Base-by-base conservation (phyloP, 64 coral and sea anemone genomes). In the Actinia equina region DNA sequence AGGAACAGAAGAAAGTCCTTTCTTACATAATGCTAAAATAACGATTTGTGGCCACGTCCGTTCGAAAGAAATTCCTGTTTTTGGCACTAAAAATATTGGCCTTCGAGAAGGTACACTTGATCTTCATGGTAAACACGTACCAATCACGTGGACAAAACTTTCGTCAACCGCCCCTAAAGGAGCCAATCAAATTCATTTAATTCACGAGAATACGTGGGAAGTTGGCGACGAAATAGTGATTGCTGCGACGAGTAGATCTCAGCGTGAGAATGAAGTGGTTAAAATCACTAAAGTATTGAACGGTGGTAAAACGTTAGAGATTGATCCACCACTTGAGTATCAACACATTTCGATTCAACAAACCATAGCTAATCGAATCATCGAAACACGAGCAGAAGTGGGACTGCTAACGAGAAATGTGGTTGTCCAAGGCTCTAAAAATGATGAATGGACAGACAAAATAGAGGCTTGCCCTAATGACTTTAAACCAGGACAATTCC, bases 301-400 rank as follows among this genome's bases (percentile, higher is more conserved):
- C 22, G 54, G 30, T 7, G 91, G 91, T 2, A 88, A 99, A 22
- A 93, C 86, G 12, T 85, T 99, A 6, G 17, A 49, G 19, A 44
- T 99, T 53, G 37, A 87, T 3, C 93, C 85, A 49, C 26, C 93
- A 17, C 65, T 99, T 19, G 61, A 93, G 14, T 99, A 99, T 43
- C 81, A 86, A 44, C 97, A 99, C 82, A 99, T 95, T 45, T 99
- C 93, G 3, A 89, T 95, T 15, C 55, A 51, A 7, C 97, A 99
- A 85, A 93, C 80, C 17, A 88, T 95, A 59, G 90, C 81, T 6
- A 83, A 71, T 62, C 87, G 77, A 52, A 41, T 16, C 0, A 92
- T 99, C 63, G 97, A 93, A 83, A 99, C 97, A 43, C 88, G 93
- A 0, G 97, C 93, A 26, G 97, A 99, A 59, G 88, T 99, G 15